Evolutionary conservation across 2,113 vertebrate species (phyloP).

Genomic region (Rhinoderma darwinii): DNA sequence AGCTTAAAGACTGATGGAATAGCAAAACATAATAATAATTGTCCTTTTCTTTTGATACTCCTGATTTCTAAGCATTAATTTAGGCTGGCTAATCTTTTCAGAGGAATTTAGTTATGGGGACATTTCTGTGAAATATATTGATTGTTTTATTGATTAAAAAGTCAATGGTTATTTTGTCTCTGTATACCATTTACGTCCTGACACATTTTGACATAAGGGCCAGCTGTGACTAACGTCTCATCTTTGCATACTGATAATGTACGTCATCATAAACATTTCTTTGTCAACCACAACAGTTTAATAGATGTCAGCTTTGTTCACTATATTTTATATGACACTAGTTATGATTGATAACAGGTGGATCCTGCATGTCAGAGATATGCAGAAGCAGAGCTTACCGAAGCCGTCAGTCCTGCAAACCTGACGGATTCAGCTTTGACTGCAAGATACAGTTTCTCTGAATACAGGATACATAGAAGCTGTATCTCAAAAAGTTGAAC

Average conservation of each 20-base stretch:
- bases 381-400: too few relatives aligned
- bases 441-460: too few relatives aligned
- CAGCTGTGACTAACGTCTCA: slow-evolving; percentile 78
- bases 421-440: too few relatives aligned
- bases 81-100: slow-evolving; percentile 80
- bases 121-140: slow-evolving; percentile 90
- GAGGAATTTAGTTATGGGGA: slow-evolving; percentile 88
- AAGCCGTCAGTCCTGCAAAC: too few relatives aligned
- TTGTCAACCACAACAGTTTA: slow-evolving; percentile 76
- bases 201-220: slow-evolving; percentile 86
- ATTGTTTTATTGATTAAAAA: slow-evolving; percentile 87
- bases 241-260: slow-evolving; percentile 81
- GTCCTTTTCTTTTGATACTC: slow-evolving; percentile 70
- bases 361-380: too few relatives aligned
- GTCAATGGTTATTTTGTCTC: slow-evolving; percentile 86
- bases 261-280: slow-evolving; percentile 77
- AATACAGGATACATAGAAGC: too few relatives aligned
- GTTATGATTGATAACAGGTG: too few relatives aligned
- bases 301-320: slow-evolving; percentile 53
- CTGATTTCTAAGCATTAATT: slow-evolving; percentile 84
- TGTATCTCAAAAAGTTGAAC: too few relatives aligned
- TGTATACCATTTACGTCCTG: slow-evolving; percentile 85
- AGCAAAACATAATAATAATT: slow-evolving; percentile 76
- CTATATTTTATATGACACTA: too few relatives aligned
- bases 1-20: neutral